phyloP scores from a whole-genome alignment of 2,888 invertebrate species.

The Drosophila pseudotalamancana region DNA sequence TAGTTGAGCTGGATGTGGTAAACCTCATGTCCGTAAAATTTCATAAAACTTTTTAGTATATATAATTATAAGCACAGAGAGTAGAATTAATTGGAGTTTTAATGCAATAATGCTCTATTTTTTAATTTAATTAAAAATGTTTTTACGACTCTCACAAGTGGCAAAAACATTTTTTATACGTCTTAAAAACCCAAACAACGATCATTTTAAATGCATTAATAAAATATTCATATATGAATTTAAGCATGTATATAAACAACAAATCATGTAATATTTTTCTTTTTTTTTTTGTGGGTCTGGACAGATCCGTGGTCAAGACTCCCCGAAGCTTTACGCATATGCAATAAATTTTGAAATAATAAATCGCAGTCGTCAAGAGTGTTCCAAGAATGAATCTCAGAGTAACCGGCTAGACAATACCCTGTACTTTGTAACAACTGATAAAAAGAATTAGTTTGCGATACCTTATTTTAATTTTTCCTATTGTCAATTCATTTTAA shows the following conservation, averaged over 20 bases:
- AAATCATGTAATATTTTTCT: neutral
- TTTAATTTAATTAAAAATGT: no score
- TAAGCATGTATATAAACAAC: neutral
- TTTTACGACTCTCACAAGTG: no score
- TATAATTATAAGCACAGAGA: neutral
- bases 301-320: constrained; percentile 11
- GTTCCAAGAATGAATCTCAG: no score
- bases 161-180: neutral
- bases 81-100: neutral
- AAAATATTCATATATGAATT: constrained; percentile 3
- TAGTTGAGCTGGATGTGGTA: no score
- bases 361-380: constrained; percentile 37
- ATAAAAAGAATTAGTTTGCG: no score
- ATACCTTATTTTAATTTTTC: no score
- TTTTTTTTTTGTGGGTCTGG: neutral
- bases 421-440: no score
- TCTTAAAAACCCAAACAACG: neutral
- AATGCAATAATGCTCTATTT: no score
- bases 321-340: neutral
- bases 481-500: no score
- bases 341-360: constrained; percentile 29
- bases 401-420: neutral
- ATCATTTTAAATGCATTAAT: neutral
- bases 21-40: neutral
- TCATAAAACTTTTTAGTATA: neutral